A percentile compares a stretch with the other conserved stretches of the same genome.
Conservation (phyloP, 2,888 invertebrate species). For the Oscheius onirici region DNA sequence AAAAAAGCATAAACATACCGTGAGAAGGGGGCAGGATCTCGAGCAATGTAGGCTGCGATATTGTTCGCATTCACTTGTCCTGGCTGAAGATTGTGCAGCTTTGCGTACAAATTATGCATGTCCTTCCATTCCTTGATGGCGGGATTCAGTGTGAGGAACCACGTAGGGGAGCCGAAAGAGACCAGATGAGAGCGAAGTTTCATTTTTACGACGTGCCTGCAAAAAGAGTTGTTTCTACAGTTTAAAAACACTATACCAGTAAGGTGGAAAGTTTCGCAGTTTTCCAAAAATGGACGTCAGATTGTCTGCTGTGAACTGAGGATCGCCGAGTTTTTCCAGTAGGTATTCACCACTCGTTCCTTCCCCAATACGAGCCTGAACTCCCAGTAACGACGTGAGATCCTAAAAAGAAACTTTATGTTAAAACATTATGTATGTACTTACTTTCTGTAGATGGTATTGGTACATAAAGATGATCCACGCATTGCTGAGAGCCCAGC, state of each 20-base stretch:
- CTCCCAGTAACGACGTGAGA: not conserved
- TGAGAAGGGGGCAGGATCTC: not conserved
- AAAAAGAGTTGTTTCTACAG: no score
- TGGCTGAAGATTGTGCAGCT: not conserved
- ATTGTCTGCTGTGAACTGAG: no score
- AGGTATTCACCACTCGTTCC: not conserved
- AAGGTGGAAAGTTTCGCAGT: not conserved
- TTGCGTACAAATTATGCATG: not conserved
- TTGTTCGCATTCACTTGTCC: not conserved
- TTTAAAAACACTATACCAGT: no score
- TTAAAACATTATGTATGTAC: not conserved
- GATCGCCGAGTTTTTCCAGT: no score
- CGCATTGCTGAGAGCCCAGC: not conserved
- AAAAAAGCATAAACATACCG: not conserved
- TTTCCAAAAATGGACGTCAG: not conserved
- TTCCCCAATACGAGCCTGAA: not conserved
- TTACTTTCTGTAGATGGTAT: not conserved
- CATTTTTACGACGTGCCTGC: not conserved
- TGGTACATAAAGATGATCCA: constrained; percentile 7
- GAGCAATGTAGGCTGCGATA: not conserved
- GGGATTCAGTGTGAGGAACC: constrained; percentile 10
- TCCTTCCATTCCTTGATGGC: not conserved
- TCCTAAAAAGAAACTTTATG: not conserved
- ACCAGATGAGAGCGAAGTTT: not conserved
- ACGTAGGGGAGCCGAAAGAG: not conserved